Conservation (phyloP, 1,140 invertebrate species). For the Drosophila sulfurigaster region DNA sequence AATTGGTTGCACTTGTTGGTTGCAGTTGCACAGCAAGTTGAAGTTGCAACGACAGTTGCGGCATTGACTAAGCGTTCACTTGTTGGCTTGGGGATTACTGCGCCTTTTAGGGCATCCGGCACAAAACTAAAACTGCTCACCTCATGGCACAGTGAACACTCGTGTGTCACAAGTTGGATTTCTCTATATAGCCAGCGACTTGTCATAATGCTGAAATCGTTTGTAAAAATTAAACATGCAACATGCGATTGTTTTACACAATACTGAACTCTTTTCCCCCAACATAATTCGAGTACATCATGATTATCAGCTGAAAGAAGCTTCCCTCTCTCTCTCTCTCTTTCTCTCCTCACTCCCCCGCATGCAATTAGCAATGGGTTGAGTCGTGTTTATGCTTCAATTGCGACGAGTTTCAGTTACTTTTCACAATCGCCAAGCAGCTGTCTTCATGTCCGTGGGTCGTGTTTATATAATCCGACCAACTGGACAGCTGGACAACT, state of each 20-base stretch:
- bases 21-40: constrained; percentile 21
- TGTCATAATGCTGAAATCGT: constrained; percentile 17
- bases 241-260: constrained; percentile 58
- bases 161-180: constrained; percentile 4
- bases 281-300: constrained; percentile 41
- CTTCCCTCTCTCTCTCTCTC: not conserved
- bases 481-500: not conserved
- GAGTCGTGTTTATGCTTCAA: constrained; percentile 67
- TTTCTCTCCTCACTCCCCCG: constrained; percentile 6
- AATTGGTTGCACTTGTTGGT: constrained; percentile 35
- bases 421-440: constrained; percentile 42
- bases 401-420: constrained; percentile 53
- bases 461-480: constrained; percentile 46
- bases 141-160: constrained; percentile 61
- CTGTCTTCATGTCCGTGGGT: constrained; percentile 29
- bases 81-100: not conserved
- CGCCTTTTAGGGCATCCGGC: constrained; percentile 46
- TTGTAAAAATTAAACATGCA: constrained; percentile 57
- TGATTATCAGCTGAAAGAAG: not conserved
- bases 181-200: not conserved
- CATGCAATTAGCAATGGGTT: constrained; percentile 65
- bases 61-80: not conserved
- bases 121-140: constrained; percentile 13
- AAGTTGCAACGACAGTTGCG: constrained; percentile 46
- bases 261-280: constrained; percentile 6